A percentile compares a stretch with the other conserved stretches of the same genome.
phyloP scores from a whole-genome alignment of 2,888 invertebrate species.

The Ormyrus labotus region DNA sequence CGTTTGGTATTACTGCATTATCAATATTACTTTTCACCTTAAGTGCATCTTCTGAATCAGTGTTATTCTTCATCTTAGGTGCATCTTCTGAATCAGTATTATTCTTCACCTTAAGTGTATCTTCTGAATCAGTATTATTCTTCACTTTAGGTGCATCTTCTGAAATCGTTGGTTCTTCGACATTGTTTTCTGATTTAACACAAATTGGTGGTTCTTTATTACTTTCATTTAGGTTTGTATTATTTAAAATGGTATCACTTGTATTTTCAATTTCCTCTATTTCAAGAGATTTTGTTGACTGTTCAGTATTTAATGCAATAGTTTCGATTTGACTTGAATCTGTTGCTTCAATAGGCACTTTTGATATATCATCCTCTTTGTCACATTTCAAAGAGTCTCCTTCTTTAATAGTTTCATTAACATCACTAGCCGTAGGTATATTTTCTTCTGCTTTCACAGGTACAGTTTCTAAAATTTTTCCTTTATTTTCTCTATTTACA shows the following conservation, averaged over 20 bases:
- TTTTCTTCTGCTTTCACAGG: conserved; percentile 27
- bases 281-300: conserved; percentile 17
- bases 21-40: conserved; percentile 48
- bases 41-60: conserved; percentile 28
- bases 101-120: conserved; percentile 46
- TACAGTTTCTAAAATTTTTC: conserved; percentile 20
- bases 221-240: conserved; percentile 2
- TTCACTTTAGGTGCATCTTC: too few relatives aligned
- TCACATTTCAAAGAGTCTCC: background rate
- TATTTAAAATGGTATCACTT: background rate
- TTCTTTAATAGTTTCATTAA: background rate
- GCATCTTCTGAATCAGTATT: conserved; percentile 23
- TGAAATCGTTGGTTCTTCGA: conserved; percentile 9
- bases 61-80: conserved; percentile 34
- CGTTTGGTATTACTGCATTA: conserved; percentile 28
- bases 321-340: conserved; percentile 6
- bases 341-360: conserved; percentile 30
- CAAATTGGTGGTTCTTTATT: conserved; percentile 13
- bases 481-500: conserved; percentile 34
- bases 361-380: background rate
- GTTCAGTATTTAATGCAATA: conserved; percentile 2
- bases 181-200: conserved; percentile 6
- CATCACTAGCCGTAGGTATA: background rate
- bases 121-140: conserved; percentile 8
- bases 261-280: conserved; percentile 15